Base-by-base conservation (phyloP, 2,113 vertebrate species). In the Nothocercus nigrocapillus region DNA sequence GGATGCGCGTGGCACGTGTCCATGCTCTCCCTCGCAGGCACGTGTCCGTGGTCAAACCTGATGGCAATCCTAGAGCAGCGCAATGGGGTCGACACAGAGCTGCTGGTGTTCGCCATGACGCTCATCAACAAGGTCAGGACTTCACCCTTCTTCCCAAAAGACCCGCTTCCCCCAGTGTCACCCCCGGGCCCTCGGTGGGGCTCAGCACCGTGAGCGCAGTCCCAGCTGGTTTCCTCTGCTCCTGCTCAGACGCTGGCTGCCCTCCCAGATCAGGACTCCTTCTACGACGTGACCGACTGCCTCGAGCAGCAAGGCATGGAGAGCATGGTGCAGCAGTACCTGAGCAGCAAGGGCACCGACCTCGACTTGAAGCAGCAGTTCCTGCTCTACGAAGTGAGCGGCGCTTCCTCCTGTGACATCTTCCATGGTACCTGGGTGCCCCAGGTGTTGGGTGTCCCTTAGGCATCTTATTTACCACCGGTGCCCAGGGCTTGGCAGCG, bases 181-280 rank as follows among this genome's bases (percentile, higher is more conserved):
- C 32, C 28, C 28, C 54, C 54, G 32, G 49, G 21, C 49, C 21
- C 21, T 20, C 21, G 11, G 49, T 11, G 49, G 49, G 49, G 49
- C 49, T 77, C 2, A 1, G 17, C 1, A 10, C 58, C 69, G n/a
- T 51, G 56, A 59, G 28, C 68, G 8, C 2, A 2, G 40, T 75
- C 25, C 74, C 78, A 82, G 72, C 74, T 27, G 32, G 1, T 1
- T 82, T 85, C 11, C 36, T 86, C 54, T 95, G 75, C 24, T 85
- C 54, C 77, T 77, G 44, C 49, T 38, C 96, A 99, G 99, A 99
- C 98, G 0, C 97, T 99, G 85, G 98, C 98, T 1, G 99, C 98
- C 2, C 98, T 99, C 36, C 99, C 99, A 0, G 99, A 99, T 84
- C 99, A 99, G 97, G 99, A 99, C 96, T 99, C 99, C 2, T 99